Conservation (phyloP, 2,797 vertebrate species). For the Peromyscus aztecus region DNA sequence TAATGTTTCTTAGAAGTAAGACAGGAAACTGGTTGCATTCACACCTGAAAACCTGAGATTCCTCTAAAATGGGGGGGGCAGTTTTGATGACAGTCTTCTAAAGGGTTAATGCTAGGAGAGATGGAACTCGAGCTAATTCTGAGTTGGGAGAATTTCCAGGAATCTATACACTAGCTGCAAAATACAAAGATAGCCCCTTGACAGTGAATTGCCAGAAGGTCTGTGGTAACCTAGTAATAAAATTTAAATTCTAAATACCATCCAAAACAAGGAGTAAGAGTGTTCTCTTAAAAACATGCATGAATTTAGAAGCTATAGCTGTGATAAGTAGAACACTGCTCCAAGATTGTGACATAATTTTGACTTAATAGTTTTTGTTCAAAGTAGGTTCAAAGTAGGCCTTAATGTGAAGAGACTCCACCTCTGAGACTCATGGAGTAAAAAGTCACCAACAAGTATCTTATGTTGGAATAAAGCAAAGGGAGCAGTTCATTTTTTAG, state of each 20-base stretch:
- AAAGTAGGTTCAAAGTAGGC: too few species aligned
- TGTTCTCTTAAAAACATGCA: background rate
- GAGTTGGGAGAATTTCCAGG: background rate
- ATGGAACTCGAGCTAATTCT: background rate
- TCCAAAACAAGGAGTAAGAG: background rate
- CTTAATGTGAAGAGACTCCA: background rate
- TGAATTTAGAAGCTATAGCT: background rate
- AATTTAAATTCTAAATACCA: background rate
- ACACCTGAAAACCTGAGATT: background rate
- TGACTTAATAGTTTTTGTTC: background rate
- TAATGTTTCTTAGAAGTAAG: background rate
- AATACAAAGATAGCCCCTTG: background rate
- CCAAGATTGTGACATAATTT: background rate
- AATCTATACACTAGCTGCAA: background rate
- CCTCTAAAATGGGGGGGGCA: background rate
- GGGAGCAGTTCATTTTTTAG: background rate
- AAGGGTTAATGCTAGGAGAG: background rate
- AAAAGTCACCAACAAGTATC: background rate
- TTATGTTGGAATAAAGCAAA: slow-evolving; percentile 22
- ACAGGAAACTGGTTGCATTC: background rate
- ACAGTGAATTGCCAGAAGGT: background rate
- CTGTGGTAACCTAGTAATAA: background rate
- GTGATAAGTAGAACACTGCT: background rate
- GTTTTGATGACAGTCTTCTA: background rate
- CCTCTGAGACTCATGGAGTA: background rate